Base-by-base conservation (phyloP, 1,140 invertebrate species). In the Delia radicum region DNA sequence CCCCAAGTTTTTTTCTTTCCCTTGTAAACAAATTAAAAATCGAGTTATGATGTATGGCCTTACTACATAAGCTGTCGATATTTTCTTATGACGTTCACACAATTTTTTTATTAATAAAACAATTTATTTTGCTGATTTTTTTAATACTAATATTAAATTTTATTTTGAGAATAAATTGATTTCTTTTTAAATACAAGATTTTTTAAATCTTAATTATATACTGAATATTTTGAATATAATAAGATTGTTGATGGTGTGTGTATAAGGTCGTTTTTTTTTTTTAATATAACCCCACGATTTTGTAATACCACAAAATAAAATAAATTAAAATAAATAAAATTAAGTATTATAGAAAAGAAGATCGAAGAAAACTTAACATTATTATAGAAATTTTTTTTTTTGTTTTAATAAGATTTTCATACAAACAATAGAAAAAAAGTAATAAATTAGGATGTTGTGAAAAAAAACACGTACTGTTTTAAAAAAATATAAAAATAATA, bases 111-210 rank as follows among this genome's bases (percentile, higher is more conserved):
- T 33, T 33, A 33, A 33, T 33, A 33, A 33, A 33, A 33, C 33
- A 33, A 33, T 33, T 10, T 10, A 12, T 42, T 15, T 42, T 42
- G 37, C 37, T 13, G 37, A 42, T 42, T 42, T 42, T 3, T 42
- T 10, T 42, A 42, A 21, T 55, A 55, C 48, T 55, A 55, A 55
- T 15, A 55, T 55, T 21, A 18, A 55, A 15, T 21, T 69, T 69
- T 69, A 69, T 69, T 69, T 69, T 69, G 65, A 33, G 65, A 69
- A 69, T 69, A 33, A 10, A 1, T 69, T 33, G 18, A 7, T 69
- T 69, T 33, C 4, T 69, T 33, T 69, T 15, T 69, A 31, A 69
- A 69, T 69, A 69, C 65, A 69, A 69, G 33, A 69, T 69, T 33
- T 33, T 21, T 67, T 69, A 28, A 69, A 69, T 33, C 37, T 69